Base-by-base conservation (phyloP, 2,888 invertebrate species). In the Cataglyphis altisquamis region DNA sequence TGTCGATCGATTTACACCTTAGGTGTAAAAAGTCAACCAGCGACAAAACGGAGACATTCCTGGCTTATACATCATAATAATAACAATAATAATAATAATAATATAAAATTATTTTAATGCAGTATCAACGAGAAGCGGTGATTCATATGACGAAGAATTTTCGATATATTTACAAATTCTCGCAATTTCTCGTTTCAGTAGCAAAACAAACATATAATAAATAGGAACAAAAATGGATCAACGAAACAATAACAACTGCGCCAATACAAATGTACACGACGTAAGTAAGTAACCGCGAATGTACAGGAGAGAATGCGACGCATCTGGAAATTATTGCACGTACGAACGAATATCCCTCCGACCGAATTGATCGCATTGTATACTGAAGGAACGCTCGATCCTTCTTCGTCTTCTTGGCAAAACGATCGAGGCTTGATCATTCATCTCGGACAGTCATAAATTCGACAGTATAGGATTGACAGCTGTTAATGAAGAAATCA, bases 391-490 rank as follows among this genome's bases (percentile, higher is more conserved):
- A 62, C 45, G 60, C 48, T 39, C 60, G 70, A 55, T 64, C 21
- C 36, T 74, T 70, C 75, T 66, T 84, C 60, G 86, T 60, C 63
- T 77, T 77, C 64, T 87, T 74, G 84, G 68, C 84, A 81, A 83
- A 73, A 84, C 72, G 70, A 74, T 75, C 74, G 84, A 83, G 80
- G 66, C 62, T 86, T 85, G 78, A 82, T 83, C 48, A 77, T 52
- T 63, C 74, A 64, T 64, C 83, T 36, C 84, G 82, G 83, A 86
- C 84, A 88, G 84, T 64, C 82, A 86, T 84, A 90, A 91, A 87
- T 91, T 88, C 87, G 89, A 90, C 90, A 91, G 86, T 85, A 86
- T 87, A 87, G 75, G 87, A 84, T 90, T 90, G 90, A 91, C 87
- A 91, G 86, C 82, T 84, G 84, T 90, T 86, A 81, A 86, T 88